phyloP scores from a whole-genome alignment of 2,888 invertebrate species.

The Lamproptera curius region DNA sequence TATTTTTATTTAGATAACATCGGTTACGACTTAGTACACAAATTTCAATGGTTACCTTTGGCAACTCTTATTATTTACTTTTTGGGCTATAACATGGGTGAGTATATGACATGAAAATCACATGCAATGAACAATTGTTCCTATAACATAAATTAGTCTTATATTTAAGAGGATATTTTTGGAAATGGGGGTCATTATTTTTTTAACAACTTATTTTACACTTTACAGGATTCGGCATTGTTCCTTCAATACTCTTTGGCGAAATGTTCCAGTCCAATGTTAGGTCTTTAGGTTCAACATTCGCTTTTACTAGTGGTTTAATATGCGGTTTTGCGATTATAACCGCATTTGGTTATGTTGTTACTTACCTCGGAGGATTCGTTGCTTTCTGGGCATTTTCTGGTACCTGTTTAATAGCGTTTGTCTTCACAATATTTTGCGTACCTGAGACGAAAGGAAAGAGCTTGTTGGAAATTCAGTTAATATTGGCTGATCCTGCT shows the following conservation, averaged over 20 bases:
- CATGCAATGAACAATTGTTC: no score
- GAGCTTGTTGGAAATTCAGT: slow-evolving; percentile 85
- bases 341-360: slow-evolving; percentile 26
- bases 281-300: slow-evolving; percentile 28
- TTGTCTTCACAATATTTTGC: slow-evolving; percentile 80
- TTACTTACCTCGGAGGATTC: slow-evolving; percentile 69
- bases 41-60: slow-evolving; percentile 39
- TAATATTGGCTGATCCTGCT: no score
- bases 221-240: slow-evolving; percentile 28
- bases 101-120: slow-evolving; percentile 20
- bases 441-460: slow-evolving; percentile 90
- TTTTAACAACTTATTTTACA: no score
- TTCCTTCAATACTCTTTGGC: slow-evolving; percentile 28
- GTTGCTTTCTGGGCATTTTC: slow-evolving; percentile 82
- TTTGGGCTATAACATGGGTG: slow-evolving; percentile 39
- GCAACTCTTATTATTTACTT: slow-evolving; percentile 38
- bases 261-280: slow-evolving; percentile 32
- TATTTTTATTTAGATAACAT: slow-evolving; percentile 36
- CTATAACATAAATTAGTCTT: no score
- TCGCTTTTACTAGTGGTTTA: slow-evolving; percentile 25
- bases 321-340: slow-evolving; percentile 26
- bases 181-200: no score
- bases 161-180: no score
- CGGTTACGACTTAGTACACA: slow-evolving; percentile 20
- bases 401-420: slow-evolving; percentile 50